Conservation (phyloP, 1,140 invertebrate species). For the Drosophila bocqueti region DNA sequence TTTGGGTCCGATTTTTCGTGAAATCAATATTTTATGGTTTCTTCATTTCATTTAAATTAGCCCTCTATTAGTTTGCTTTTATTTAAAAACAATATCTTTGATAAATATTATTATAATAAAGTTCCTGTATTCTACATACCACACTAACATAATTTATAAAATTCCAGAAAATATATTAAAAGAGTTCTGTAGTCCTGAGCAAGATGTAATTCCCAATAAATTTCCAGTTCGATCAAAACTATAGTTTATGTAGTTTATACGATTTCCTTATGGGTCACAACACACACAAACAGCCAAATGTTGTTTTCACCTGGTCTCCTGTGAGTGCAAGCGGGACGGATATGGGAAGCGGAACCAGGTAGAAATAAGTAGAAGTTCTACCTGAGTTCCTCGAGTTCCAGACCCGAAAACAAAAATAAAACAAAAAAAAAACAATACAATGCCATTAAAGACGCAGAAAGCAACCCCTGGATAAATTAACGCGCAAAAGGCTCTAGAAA, state of each 20-base stretch:
- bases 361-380: constrained; percentile 50
- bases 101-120: background rate
- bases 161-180: background rate
- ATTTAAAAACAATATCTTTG: background rate
- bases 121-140: background rate
- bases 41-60: background rate
- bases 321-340: constrained; percentile 14
- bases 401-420: background rate
- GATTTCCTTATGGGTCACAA: constrained; percentile 6
- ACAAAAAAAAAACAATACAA: constrained; percentile 20
- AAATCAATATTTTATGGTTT: background rate
- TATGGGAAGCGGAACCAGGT: constrained; percentile 43
- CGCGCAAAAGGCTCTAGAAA: constrained; percentile 52
- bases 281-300: constrained; percentile 2
- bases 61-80: background rate
- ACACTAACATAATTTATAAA: background rate
- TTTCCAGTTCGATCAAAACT: constrained; percentile 13
- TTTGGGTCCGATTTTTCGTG: background rate
- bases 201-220: constrained; percentile 20
- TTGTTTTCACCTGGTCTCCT: background rate
- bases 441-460: constrained; percentile 55
- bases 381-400: constrained; percentile 38
- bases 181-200: background rate
- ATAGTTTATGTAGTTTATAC: constrained; percentile 7
- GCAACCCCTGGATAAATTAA: constrained; percentile 76